Conservation (phyloP, 2,113 vertebrate genomes). For the Bufo gargarizans region DNA sequence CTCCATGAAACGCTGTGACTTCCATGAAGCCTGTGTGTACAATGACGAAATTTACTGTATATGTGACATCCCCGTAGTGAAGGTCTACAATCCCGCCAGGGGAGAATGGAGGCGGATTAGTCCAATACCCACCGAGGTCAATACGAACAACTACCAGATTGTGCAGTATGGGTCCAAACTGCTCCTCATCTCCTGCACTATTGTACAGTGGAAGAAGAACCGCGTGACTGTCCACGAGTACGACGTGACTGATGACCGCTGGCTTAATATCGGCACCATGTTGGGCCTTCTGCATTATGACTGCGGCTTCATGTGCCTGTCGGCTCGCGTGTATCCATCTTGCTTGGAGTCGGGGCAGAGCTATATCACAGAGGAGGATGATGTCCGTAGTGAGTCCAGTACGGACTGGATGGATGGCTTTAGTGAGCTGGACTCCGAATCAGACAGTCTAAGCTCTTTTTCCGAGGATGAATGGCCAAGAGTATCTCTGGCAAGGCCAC, state of each 20-base stretch:
- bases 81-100: conserved; percentile 81
- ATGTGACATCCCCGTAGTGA: conserved; percentile 84
- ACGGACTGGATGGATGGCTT: conserved; percentile 86
- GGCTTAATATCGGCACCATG: conserved; percentile 82
- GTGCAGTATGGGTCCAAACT: conserved; percentile 79
- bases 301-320: conserved; percentile 81
- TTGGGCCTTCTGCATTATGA: conserved; percentile 77
- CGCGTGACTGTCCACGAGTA: conserved; percentile 85
- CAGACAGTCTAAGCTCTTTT: conserved; percentile 86
- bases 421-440: conserved; percentile 83
- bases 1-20: conserved; percentile 81
- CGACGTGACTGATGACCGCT: conserved; percentile 75
- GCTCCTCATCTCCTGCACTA: conserved; percentile 81
- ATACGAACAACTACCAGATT: conserved; percentile 84
- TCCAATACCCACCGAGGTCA: conserved; percentile 82
- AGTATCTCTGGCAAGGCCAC: conserved; percentile 34
- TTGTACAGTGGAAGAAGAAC: conserved; percentile 85
- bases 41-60: conserved; percentile 88
- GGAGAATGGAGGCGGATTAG: conserved; percentile 83
- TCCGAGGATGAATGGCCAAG: conserved; percentile 77
- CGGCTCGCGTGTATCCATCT: conserved; percentile 81
- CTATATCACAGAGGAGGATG: conserved; percentile 85
- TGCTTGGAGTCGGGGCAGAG: conserved; percentile 82
- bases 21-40: conserved; percentile 86
- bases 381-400: conserved; percentile 83